A percentile compares a stretch with the other conserved stretches of the same genome.
These are phyloP conservation scores for Apocrypta bakeri DNA, from an alignment of 1,140 invertebrate species.

Conservation along the genomic window DNA sequence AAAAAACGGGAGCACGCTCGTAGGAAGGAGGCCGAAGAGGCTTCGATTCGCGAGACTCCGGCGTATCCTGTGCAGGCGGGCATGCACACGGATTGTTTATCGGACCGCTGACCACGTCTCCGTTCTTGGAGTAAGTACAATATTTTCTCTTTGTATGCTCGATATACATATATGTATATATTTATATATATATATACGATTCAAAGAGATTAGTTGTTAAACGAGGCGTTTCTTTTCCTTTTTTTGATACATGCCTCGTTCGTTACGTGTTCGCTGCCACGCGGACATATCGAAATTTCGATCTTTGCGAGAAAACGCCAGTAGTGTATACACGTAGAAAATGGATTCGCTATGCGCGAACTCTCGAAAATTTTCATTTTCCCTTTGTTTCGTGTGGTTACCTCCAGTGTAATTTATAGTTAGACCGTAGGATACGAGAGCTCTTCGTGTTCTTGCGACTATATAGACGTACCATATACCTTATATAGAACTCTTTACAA, in stretches of 20 bases:
- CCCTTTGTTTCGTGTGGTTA: neutral
- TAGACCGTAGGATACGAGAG: no score
- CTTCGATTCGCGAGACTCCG: neutral
- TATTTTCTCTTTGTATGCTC: neutral
- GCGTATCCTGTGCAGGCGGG: constrained; percentile 41
- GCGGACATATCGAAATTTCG: neutral
- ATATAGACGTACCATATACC: no score
- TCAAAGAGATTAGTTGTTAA: no score
- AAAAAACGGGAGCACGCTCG: neutral
- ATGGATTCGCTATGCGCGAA: no score
- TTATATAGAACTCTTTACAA: no score
- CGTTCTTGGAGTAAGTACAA: constrained; percentile 52
- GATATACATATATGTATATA: neutral
- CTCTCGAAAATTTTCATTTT: neutral
- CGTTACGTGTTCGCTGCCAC: neutral
- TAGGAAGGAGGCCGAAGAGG: neutral
- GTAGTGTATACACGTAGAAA: neutral
- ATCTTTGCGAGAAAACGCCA: no score
- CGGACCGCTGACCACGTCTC: constrained; percentile 48
- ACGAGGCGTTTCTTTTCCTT: no score
- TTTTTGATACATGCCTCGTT: neutral
- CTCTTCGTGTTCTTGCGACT: no score
- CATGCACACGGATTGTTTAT: constrained; percentile 58
- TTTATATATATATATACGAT: no score
- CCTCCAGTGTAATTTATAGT: no score